Evolutionary conservation across 2,888 invertebrate genomes (phyloP), one percentile per base, ranked within the genome.

Genomic region (Rhyacophila evoluta): DNA sequence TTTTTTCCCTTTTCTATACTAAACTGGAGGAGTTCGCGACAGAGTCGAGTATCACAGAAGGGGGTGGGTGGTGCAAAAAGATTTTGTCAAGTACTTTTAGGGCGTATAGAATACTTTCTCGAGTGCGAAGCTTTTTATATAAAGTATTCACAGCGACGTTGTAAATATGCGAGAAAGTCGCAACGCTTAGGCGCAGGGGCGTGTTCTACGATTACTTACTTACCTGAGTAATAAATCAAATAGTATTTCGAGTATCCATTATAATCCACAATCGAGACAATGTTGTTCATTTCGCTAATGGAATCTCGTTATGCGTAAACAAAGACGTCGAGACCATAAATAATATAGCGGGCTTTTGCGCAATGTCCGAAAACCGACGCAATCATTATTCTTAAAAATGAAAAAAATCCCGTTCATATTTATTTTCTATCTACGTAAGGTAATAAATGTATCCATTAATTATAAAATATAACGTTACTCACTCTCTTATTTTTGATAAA

Each of bases 211-310:
- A 55, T 19, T 55, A 10, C 55, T 55, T 10, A 55, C 55, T 19
- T 55, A n/a, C n/a, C n/a, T n/a, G n/a, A n/a, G 55, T 55, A 55
- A 55, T 55, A 55, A 55, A 55, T 55, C 55, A 55, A 55, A 55
- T 55, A 55, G 19, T 55, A 55, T 55, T 55, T 25, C 55, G 8
- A 55, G 55, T 55, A 25, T 55, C 19, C 55, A 55, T 55, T 55
- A 55, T 38, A 38, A 55, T 55, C 55, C 55, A 55, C 55, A 55
- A 55, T 55, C 55, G 55, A 55, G 55, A 55, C 55, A 55, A 55
- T 19, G 19, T 19, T 55, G 29, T 6, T 55, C 55, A 55, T 19
- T 55, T 55, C 55, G 12, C 55, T 55, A 55, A 55, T 55, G 55
- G 55, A 55, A 55, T 19, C 55, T 55, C 12, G 15, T 55, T 55